Conservation (phyloP, 1,140 invertebrate genomes). For the Cephus cinctus region DNA sequence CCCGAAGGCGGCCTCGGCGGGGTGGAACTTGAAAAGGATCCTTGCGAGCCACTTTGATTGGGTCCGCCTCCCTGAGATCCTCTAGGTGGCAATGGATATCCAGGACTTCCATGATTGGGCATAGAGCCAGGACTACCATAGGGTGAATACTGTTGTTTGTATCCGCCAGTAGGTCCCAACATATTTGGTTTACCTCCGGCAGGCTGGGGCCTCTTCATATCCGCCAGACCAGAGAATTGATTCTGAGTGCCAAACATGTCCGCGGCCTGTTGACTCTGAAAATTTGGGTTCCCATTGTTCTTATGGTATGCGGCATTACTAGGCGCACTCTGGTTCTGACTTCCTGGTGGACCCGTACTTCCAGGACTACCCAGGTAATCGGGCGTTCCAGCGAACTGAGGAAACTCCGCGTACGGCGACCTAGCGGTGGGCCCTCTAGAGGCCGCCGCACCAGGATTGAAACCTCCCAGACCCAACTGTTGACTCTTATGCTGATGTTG, state of each 20-base stretch:
- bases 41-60: slow-evolving; percentile 42
- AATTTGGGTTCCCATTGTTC: slow-evolving; percentile 47
- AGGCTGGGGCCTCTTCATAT: slow-evolving; percentile 56
- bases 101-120: slow-evolving; percentile 63
- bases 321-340: slow-evolving; percentile 32
- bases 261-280: slow-evolving; percentile 44
- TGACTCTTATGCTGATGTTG: slow-evolving; percentile 88
- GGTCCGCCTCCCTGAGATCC: slow-evolving; percentile 45
- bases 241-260: slow-evolving; percentile 48
- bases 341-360: slow-evolving; percentile 35
- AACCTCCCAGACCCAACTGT: slow-evolving; percentile 50
- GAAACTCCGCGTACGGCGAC: slow-evolving; percentile 56
- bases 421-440: slow-evolving; percentile 48
- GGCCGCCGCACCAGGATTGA: slow-evolving; percentile 43
- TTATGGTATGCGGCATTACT: slow-evolving; percentile 48
- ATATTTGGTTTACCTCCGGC: slow-evolving; percentile 46
- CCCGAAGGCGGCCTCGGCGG: slow-evolving; percentile 65
- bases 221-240: slow-evolving; percentile 37
- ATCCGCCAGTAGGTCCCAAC: slow-evolving; percentile 43
- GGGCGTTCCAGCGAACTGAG: slow-evolving; percentile 43
- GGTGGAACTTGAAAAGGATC: slow-evolving; percentile 61
- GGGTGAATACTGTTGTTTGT: slow-evolving; percentile 67
- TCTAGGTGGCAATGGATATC: slow-evolving; percentile 60
- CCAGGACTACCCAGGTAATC: slow-evolving; percentile 57
- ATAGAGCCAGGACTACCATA: slow-evolving; percentile 64